Conservation (phyloP, 53 echinoderm and acorn worm genomes). For the Holothuria leucospilota region DNA sequence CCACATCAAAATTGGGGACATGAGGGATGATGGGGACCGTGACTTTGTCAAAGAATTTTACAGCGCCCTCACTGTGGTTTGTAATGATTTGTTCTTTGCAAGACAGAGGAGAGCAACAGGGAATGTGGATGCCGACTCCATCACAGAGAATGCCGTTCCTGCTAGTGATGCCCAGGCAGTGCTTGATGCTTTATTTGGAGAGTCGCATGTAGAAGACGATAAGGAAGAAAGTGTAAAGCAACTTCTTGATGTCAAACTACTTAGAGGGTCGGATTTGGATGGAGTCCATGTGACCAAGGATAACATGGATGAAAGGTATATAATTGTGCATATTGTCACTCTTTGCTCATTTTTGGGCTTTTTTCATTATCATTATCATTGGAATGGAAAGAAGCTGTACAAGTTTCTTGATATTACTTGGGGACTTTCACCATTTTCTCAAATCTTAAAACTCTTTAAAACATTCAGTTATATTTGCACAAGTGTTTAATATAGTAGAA, state of each 20-base stretch:
- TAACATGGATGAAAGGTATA: conserved; percentile 75
- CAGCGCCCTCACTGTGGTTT: conserved; percentile 81
- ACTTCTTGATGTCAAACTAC: conserved; percentile 88
- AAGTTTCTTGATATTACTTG: no score
- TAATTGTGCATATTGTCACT: no score
- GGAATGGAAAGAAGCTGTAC: no score
- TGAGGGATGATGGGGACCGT: conserved; percentile 86
- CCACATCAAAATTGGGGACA: conserved; percentile 94
- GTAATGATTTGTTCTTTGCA: conserved; percentile 98
- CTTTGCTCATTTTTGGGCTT: no score
- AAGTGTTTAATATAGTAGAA: no score
- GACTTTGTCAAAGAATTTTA: conserved; percentile 90
- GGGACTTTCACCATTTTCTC: no score
- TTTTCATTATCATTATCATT: no score
- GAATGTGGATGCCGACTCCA: not conserved
- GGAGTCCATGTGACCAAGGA: conserved; percentile 86
- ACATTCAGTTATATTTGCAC: no score
- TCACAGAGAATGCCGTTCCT: conserved; percentile 36
- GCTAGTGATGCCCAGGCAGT: conserved; percentile 55
- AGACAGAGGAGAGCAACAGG: conserved; percentile 67
- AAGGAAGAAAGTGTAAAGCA: conserved; percentile 77
- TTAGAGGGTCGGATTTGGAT: conserved; percentile 75
- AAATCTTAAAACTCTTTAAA: no score
- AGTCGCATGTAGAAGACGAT: conserved; percentile 67
- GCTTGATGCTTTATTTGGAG: conserved; percentile 79